phyloP scores from a whole-genome alignment of 2,797 vertebrate species.

The Myripristis jacobus region DNA sequence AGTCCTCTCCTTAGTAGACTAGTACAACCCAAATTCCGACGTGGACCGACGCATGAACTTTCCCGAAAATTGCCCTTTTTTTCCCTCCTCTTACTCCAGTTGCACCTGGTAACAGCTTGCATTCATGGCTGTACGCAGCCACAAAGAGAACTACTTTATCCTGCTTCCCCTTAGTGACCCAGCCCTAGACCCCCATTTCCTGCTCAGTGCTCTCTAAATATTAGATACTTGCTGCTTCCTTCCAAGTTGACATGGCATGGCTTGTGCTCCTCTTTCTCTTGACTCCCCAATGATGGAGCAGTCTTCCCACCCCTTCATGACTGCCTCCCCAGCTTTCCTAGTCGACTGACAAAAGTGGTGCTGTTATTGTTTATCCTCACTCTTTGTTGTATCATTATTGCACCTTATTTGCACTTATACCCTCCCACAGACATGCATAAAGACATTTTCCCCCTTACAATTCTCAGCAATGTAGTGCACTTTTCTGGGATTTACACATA shows the following conservation, averaged over 20 bases:
- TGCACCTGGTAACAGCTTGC: conserved; percentile 15
- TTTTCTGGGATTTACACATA: conserved; percentile 26
- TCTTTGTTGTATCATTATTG: neutral
- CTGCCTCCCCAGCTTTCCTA: conserved; percentile 35
- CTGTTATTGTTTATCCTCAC: conserved; percentile 19
- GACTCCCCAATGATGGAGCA: conserved; percentile 15
- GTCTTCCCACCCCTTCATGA: conserved; percentile 18
- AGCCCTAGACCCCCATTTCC: no score
- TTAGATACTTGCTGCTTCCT: neutral
- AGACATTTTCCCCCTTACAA: conserved; percentile 3
- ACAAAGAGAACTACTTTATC: neutral
- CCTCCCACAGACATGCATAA: conserved; percentile 45
- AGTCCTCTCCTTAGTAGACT: no score
- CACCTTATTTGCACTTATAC: conserved; percentile 19
- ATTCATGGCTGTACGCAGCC: conserved; percentile 9
- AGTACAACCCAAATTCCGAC: no score
- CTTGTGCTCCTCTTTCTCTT: conserved; percentile 16
- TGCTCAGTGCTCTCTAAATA: no score
- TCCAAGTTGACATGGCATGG: conserved; percentile 10
- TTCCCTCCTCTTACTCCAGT: conserved; percentile 3
- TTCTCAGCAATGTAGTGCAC: conserved; percentile 1
- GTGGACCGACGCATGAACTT: neutral
- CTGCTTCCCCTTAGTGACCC: no score
- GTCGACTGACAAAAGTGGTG: conserved; percentile 23
- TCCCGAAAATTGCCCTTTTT: conserved; percentile 5